Base-by-base conservation (phyloP, 2,113 vertebrate genomes). In the Varanus salvator region DNA sequence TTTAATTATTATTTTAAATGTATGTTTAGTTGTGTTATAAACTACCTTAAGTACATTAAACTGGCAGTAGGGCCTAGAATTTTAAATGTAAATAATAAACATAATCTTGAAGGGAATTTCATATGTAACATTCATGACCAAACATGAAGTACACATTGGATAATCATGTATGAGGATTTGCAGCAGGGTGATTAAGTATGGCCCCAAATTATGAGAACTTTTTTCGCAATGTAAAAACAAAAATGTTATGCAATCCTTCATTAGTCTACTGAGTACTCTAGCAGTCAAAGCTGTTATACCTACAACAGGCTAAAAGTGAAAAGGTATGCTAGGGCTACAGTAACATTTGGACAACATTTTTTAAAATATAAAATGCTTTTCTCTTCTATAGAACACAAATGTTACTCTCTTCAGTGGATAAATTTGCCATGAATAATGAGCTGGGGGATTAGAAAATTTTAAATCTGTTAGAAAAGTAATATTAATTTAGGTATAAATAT, bases 401-500 rank as follows among this genome's bases (percentile, higher is more conserved):
- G 89, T 93, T 91, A 95, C 95, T 97, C 96, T 96, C 93, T 96
- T 95, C 92, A 94, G 89, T 94, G 93, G 92, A 85, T 57, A 90
- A 80, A 90, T 75, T 96, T 92, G 21, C 94, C 44, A 31, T 95
- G 97, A 96, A 96, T 97, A 97, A 97, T 11, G 93, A 97, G 96
- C 95, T 94, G 95, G 95, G 94, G 97, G 97, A 97, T 97, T 97
- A 97, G 97, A 90, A 97, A 96, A 96, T 93, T 95, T 97, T 98
- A 98, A 97, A 97, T 95, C 96, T 97, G 97, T 97, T 98, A 98
- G 96, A 97, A 96, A 95, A 98, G 96, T 94, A 97, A 97, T 97
- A 98, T 97, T 98, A 98, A 97, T 93, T 97, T 97, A 94, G 96
- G 94, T 96, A 97, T 97, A 98, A 98, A 97, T 97, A 97, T 97